Conservation (phyloP, 2,113 vertebrate genomes). For the Gavia stellata region DNA sequence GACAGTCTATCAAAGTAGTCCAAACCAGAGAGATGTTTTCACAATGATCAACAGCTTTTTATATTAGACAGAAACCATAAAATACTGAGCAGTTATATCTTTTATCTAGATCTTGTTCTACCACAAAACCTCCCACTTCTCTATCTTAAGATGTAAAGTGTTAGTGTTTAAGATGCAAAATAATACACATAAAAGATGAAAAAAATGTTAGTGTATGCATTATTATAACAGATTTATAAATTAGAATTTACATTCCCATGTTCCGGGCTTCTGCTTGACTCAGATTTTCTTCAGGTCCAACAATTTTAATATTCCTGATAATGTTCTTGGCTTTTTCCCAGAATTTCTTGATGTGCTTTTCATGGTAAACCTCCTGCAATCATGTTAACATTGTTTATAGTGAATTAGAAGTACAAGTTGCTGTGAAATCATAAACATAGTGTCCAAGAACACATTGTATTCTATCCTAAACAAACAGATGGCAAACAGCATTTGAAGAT, state of each 20-base stretch:
- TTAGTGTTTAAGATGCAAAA: neutral
- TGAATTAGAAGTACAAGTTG: neutral
- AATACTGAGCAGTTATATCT: neutral
- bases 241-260: conserved; percentile 91
- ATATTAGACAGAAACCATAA: neutral
- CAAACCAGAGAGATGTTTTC: neutral
- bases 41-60: neutral
- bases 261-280: conserved; percentile 96
- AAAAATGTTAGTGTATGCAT: neutral
- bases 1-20: neutral
- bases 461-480: neutral
- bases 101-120: neutral
- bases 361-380: conserved; percentile 95
- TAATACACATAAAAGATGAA: neutral
- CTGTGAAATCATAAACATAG: neutral
- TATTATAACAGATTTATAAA: neutral
- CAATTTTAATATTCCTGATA: conserved; percentile 87
- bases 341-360: conserved; percentile 93
- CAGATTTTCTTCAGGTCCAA: conserved; percentile 93
- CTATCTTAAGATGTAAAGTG: neutral
- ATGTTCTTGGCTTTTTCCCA: conserved; percentile 86
- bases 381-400: conserved; percentile 25
- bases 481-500: neutral
- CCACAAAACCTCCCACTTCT: neutral
- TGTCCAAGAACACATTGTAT: conserved; percentile 26